Evolutionary conservation across 1,140 invertebrate genomes (phyloP).

Genomic region (Neuroterus valhalla): DNA sequence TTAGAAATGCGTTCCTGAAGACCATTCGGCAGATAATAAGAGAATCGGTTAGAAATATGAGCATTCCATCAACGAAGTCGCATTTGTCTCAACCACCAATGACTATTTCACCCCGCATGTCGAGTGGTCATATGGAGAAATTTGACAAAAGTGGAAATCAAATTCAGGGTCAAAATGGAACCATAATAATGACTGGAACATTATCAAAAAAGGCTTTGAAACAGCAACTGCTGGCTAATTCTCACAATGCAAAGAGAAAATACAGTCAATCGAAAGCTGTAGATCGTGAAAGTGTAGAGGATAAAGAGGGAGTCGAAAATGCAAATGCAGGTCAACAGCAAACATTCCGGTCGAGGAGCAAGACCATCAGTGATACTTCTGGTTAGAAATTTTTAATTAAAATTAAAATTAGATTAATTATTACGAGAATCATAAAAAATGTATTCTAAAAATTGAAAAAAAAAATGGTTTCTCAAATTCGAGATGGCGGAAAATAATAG

Average conservation of each 20-base stretch:
- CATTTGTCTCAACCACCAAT: conserved; percentile 72
- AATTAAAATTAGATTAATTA: not conserved
- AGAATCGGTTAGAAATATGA: conserved; percentile 96
- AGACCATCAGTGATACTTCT: conserved; percentile 89
- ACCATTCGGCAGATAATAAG: conserved; percentile 97
- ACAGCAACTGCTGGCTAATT: conserved; percentile 80
- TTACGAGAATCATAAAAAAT: not conserved
- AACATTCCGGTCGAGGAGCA: conserved; percentile 88
- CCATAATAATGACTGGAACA: conserved; percentile 63
- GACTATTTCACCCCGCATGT: conserved; percentile 68
- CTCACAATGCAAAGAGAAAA: conserved; percentile 83
- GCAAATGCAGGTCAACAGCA: conserved; percentile 57
- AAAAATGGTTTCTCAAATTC: no score
- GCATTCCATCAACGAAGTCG: conserved; percentile 86
- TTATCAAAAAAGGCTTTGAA: conserved; percentile 70
- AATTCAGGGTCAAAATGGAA: conserved; percentile 63
- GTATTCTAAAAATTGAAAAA: not conserved
- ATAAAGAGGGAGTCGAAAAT: conserved; percentile 67
- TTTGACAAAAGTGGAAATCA: conserved; percentile 64
- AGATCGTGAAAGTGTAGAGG: conserved; percentile 82
- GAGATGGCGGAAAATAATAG: no score
- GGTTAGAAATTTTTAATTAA: conserved; percentile 74
- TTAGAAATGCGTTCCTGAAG: conserved; percentile 96
- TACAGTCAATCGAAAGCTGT: conserved; percentile 93
- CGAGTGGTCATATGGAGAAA: conserved; percentile 69